phyloP scores from a whole-genome alignment of 2,888 invertebrate genomes.

The Cataglyphis rosenhaueri region DNA sequence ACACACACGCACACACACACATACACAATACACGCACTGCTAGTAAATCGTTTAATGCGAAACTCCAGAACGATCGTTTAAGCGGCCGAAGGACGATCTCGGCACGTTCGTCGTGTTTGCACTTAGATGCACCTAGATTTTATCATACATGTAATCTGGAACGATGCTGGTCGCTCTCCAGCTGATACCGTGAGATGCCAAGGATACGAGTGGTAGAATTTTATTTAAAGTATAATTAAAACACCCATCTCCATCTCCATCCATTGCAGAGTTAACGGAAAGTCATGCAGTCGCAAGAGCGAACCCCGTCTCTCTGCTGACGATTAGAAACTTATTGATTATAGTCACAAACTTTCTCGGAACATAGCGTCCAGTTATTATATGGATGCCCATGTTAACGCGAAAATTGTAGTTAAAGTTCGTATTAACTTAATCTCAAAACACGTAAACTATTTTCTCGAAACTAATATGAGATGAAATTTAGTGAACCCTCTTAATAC shows the following conservation, averaged over 20 bases:
- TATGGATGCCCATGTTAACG: neutral
- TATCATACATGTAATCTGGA: conserved; percentile 60
- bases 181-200: conserved; percentile 7
- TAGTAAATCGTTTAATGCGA: conserved; percentile 73
- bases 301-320: neutral
- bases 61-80: conserved; percentile 72
- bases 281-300: neutral
- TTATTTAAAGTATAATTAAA: conserved; percentile 45
- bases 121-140: conserved; percentile 66
- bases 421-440: conserved; percentile 22
- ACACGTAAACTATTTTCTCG: conserved; percentile 8
- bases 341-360: conserved; percentile 8
- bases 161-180: conserved; percentile 10
- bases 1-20: neutral
- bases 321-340: conserved; percentile 43
- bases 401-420: conserved; percentile 22
- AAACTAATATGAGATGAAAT: conserved; percentile 9
- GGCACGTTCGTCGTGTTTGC: conserved; percentile 70
- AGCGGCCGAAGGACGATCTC: conserved; percentile 69
- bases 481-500: conserved; percentile 2
- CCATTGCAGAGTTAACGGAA: conserved; percentile 13
- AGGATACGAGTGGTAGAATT: conserved; percentile 22
- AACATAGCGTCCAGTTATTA: conserved; percentile 9
- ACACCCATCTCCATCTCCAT: conserved; percentile 3
- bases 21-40: neutral